Base-by-base conservation (phyloP, 2,113 vertebrate genomes). In the Muntiacus reevesi region DNA sequence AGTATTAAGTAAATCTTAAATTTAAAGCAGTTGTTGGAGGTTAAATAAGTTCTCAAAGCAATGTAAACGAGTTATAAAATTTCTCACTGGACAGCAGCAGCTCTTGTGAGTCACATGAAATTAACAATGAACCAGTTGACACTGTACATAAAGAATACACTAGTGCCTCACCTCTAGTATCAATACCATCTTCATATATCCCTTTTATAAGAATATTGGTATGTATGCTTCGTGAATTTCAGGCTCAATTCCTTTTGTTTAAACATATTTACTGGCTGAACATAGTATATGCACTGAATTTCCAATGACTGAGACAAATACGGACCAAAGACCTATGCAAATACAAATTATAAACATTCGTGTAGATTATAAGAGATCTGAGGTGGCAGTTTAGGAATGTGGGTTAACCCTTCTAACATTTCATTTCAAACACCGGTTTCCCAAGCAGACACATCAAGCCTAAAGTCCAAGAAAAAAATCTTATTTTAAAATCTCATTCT, bases 11-110 rank as follows among this genome's bases (percentile, higher is more conserved):
- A 94, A 81, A 83, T 95, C 50, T 97, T 91, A 86, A 47, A 95
- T 82, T 94, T 96, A 97, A 97, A 98, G 98, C 95, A 94, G 89
- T 8, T 89, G 78, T 82, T 97, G 89, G 93, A 94, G 88, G 84
- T 93, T 93, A 97, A 94, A 83, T 87, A 27, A 76, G 92, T 93
- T 89, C 92, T 96, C 91, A 87, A 97, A 97, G 82, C 94, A 55
- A 93, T 96, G 98, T 98, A 97, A 98, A 98, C 98, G 84, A 79
- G 87, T 89, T 91, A 81, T 36, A 90, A 79, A 94, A 78, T n/a
- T 52, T 91, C 89, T 97, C 62, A 82, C 25, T 54, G 87, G 87
- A 91, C 95, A 91, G 4, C 71, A 95, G 95, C 94, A 98, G 96
- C 95, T 96, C 85, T n/a, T 55, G 52, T 28, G 57, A 96, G 50